phyloP scores from a whole-genome alignment of 1,140 invertebrate species.

The Microplitis demolitor region DNA sequence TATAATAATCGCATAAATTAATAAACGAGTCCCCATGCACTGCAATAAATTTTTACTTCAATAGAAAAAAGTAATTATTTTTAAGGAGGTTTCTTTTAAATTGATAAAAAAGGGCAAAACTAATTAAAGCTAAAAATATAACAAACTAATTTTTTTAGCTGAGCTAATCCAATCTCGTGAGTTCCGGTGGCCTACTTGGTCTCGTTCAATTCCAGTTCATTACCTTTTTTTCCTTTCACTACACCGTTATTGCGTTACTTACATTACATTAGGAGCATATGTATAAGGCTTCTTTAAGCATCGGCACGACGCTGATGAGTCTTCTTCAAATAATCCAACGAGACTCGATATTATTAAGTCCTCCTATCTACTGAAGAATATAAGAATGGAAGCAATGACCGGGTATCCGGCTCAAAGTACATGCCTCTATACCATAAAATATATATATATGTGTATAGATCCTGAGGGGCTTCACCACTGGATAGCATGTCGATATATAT shows the following conservation, averaged over 20 bases:
- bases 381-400: neutral
- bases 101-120: too few relatives aligned
- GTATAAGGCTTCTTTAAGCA: neutral
- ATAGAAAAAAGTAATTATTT: too few relatives aligned
- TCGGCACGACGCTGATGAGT: neutral
- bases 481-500: too few relatives aligned
- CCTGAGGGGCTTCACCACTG: too few relatives aligned
- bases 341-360: neutral
- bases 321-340: neutral
- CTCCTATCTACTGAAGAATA: neutral
- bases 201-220: neutral
- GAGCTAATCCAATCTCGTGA: neutral
- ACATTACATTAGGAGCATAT: neutral
- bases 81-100: too few relatives aligned
- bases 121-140: too few relatives aligned
- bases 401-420: neutral
- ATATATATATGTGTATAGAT: too few relatives aligned
- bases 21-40: too few relatives aligned
- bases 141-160: too few relatives aligned
- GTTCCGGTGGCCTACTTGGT: conserved; percentile 10
- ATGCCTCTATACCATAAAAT: too few relatives aligned
- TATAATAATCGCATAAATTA: too few relatives aligned
- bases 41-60: too few relatives aligned
- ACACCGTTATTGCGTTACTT: conserved; percentile 9
- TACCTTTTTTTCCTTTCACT: neutral